Evolutionary conservation across 2,888 invertebrate species (phyloP).

Genomic region (Perithous albicinctus): DNA sequence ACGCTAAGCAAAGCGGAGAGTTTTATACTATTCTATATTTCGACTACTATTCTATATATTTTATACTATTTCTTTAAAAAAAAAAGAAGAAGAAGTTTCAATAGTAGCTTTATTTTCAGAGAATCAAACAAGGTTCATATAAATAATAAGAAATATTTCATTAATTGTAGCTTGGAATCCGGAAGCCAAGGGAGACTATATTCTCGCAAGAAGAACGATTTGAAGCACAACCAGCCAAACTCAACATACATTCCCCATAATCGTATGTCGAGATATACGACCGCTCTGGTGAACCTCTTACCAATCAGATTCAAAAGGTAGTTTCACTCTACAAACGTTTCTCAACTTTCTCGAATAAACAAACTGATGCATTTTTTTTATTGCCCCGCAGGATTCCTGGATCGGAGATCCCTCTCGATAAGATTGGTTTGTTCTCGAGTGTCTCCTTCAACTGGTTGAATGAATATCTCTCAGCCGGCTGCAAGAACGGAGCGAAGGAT

Average conservation of each 20-base stretch:
- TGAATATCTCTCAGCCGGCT: constrained; percentile 85
- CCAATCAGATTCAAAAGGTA: constrained; percentile 77
- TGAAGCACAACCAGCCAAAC: constrained; percentile 66
- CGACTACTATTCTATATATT: too few species aligned
- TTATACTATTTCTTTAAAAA: too few species aligned
- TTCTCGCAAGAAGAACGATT: constrained; percentile 62
- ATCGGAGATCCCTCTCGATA: constrained; percentile 81
- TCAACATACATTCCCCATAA: constrained; percentile 79
- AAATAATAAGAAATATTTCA: background rate
- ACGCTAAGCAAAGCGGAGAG: too few species aligned
- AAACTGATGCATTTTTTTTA: background rate
- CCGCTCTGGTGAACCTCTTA: constrained; percentile 77
- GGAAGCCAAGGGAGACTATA: constrained; percentile 65
- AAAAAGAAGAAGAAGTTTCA: too few species aligned
- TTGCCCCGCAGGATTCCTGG: constrained; percentile 69
- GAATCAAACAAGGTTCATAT: too few species aligned
- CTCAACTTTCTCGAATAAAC: background rate
- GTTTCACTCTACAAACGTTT: constrained; percentile 5
- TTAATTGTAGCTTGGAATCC: constrained; percentile 59
- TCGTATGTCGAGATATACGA: constrained; percentile 78
- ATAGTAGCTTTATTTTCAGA: too few species aligned
- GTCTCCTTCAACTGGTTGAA: constrained; percentile 86
- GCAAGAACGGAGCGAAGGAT: constrained; percentile 82
- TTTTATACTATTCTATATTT: too few species aligned
- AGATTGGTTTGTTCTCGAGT: constrained; percentile 85